Evolutionary conservation across 2,113 vertebrate genomes (phyloP).

Genomic region (Notothenia coriiceps): DNA sequence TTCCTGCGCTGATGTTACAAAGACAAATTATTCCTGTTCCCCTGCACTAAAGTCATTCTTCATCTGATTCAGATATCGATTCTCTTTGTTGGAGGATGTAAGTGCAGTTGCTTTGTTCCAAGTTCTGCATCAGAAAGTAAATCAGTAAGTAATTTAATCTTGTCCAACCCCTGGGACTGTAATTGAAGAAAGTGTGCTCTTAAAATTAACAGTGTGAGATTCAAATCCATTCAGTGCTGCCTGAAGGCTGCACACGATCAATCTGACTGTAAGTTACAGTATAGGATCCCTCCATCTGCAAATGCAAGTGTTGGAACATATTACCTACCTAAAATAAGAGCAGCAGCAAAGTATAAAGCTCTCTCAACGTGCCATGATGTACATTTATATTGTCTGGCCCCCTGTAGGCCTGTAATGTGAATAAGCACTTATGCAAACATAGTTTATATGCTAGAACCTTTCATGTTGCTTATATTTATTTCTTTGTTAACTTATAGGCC

Average conservation of each 20-base stretch:
- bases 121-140: slow-evolving; percentile 59
- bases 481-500: neutral
- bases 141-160: slow-evolving; percentile 55
- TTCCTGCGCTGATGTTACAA: slow-evolving; percentile 24
- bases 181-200: slow-evolving; percentile 51
- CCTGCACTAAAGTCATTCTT: slow-evolving; percentile 57
- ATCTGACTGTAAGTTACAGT: neutral
- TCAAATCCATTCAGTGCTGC: slow-evolving; percentile 27
- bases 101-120: slow-evolving; percentile 51
- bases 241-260: neutral
- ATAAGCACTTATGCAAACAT: neutral
- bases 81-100: slow-evolving; percentile 40
- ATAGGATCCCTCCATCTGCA: neutral
- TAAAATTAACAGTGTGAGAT: slow-evolving; percentile 39
- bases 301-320: neutral
- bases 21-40: slow-evolving; percentile 57
- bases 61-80: slow-evolving; percentile 71
- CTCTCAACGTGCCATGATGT: neutral
- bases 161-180: slow-evolving; percentile 35
- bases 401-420: neutral
- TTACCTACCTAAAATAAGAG: neutral
- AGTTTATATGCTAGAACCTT: neutral
- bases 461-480: neutral
- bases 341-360: neutral
- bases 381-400: neutral